Evolutionary conservation across 2,113 vertebrate species (phyloP), one percentile per base, ranked within the genome.

Genomic region (Corapipo altera): DNA sequence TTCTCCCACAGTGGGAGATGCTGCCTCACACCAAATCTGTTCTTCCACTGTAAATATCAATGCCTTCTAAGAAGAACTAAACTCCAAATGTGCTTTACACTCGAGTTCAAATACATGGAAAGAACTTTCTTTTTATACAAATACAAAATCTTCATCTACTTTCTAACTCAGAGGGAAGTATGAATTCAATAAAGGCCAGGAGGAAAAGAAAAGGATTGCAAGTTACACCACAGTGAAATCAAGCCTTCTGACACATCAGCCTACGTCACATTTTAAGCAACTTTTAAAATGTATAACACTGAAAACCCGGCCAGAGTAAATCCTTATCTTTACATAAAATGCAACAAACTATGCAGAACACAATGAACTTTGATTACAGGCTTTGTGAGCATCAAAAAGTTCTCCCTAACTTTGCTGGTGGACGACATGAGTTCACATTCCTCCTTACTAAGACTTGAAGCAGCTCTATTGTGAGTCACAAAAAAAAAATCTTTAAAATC

Each of bases 131-230:
- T n/a, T 54, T 67, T 33, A 15, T n/a, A 61, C 39, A 55, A 48
- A 58, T 13, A 58, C 2, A 85, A 84, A 37, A 80, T 14, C 33
- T 74, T 85, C 4, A 62, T 2, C 44, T 32, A 39, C 39, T 71
- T 91, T 58, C 55, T 88, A 62, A 55, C 27, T 84, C 48, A 35
- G 39, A 75, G 8, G 3, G 17, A 84, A 49, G 4, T 11, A 85
- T 2, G 3, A 85, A 49, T 46, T 51, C 52, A 64, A 32, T 43
- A 55, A 62, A 76, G 21, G 3, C 4, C 3, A 13, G 6, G 54
- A 2, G 1, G 2, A 20, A 9, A 35, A 28, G 2, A 15, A 11
- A 35, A 28, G 3, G 17, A 62, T 3, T 51, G 9, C 33, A 78
- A 52, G 20, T 46, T 85, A 46, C 7, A 33, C 10, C 43, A 69